These are phyloP conservation scores for Vanessa tameamea DNA, from an alignment of 1,140 invertebrate genomes.

Conservation along the genomic window DNA sequence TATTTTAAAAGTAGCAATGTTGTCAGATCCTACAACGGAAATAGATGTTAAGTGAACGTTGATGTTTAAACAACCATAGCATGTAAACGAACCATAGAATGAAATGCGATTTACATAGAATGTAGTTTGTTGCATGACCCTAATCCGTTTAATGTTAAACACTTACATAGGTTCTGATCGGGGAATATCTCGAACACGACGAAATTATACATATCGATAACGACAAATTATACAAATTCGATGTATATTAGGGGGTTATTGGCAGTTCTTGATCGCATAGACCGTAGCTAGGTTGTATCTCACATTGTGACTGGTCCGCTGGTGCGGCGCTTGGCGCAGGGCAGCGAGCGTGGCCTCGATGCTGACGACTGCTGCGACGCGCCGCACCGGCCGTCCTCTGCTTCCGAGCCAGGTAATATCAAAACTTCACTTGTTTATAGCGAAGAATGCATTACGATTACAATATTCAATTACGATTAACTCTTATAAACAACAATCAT, in stretches of 20 bases:
- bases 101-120: slow-evolving; percentile 36
- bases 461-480: neutral
- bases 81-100: slow-evolving; percentile 41
- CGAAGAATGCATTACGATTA: neutral
- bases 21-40: slow-evolving; percentile 12
- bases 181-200: slow-evolving; percentile 25
- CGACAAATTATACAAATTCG: neutral
- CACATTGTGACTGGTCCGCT: slow-evolving; percentile 79
- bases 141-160: slow-evolving; percentile 39
- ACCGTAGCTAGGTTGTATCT: slow-evolving; percentile 76
- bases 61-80: slow-evolving; percentile 27
- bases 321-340: slow-evolving; percentile 83
- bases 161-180: slow-evolving; percentile 44
- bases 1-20: neutral
- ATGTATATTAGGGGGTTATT: slow-evolving; percentile 43
- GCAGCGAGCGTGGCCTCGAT: slow-evolving; percentile 82
- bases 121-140: slow-evolving; percentile 62
- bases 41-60: slow-evolving; percentile 26
- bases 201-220: slow-evolving; percentile 4
- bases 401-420: slow-evolving; percentile 64
- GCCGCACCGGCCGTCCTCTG: slow-evolving; percentile 76
- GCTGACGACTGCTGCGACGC: slow-evolving; percentile 83
- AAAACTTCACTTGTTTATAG: slow-evolving; percentile 32
- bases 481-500: neutral
- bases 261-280: slow-evolving; percentile 58